phyloP scores from a whole-genome alignment of 2,113 vertebrate species.

The Manacus vitellinus region DNA sequence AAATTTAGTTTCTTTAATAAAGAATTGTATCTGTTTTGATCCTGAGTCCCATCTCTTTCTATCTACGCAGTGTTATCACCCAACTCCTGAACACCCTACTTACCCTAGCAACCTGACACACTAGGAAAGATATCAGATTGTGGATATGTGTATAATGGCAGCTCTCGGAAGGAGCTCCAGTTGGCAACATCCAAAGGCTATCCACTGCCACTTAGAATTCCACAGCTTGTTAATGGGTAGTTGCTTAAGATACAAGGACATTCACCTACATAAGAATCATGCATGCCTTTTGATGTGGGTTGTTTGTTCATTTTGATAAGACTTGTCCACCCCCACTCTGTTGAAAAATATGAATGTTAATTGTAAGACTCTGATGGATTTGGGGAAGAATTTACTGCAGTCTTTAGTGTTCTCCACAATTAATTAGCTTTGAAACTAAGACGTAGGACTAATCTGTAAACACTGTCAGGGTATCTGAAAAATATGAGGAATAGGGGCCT shows the following conservation, averaged over 20 bases:
- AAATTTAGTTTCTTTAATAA: neutral
- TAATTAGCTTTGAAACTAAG: constrained; percentile 43
- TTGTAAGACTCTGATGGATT: neutral
- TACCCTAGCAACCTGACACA: neutral
- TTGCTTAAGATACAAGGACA: neutral
- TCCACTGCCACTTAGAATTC: no score
- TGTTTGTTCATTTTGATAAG: neutral
- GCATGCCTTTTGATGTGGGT: neutral
- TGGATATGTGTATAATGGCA: fast-evolving
- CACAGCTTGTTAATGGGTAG: neutral
- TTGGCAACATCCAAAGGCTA: neutral
- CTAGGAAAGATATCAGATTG: neutral
- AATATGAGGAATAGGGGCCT: constrained; percentile 17
- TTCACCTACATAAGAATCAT: neutral
- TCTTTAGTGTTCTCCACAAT: neutral
- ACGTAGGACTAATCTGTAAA: constrained; percentile 15
- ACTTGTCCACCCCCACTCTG: neutral
- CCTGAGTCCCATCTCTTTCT: neutral
- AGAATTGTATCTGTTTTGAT: neutral
- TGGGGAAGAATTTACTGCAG: neutral
- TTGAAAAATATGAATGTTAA: neutral
- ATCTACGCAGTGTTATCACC: fast-evolving
- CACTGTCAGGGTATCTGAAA: neutral
- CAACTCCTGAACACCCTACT: neutral
- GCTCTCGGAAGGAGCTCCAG: neutral